phyloP scores from a whole-genome alignment of 1,140 invertebrate species.

The Zaprionus taronus region DNA sequence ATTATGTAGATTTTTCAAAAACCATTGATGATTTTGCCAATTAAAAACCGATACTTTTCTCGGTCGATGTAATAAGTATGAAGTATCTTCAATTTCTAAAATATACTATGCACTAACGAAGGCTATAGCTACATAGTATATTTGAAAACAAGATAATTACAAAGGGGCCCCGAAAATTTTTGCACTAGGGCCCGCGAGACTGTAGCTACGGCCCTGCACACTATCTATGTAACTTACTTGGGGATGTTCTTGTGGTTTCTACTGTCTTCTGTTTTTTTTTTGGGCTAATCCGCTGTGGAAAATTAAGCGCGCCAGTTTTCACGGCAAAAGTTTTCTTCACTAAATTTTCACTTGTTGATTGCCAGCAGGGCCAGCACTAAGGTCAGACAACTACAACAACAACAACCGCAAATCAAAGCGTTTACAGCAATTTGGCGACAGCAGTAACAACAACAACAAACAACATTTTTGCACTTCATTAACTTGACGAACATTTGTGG shows the following conservation, averaged over 20 bases:
- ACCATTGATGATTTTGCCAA: no score
- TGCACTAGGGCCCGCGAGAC: no score
- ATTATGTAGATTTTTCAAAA: no score
- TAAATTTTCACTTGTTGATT: conserved; percentile 69
- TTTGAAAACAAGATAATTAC: no score
- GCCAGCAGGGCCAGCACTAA: conserved; percentile 34
- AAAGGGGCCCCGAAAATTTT: no score
- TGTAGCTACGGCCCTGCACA: no score
- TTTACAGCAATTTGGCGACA: conserved; percentile 55
- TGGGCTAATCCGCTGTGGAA: conserved; percentile 9
- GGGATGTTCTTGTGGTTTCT: neutral
- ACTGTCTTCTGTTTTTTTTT: conserved; percentile 7
- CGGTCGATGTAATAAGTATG: no score
- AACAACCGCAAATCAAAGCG: conserved; percentile 66
- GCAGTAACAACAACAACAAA: conserved; percentile 31
- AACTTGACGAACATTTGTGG: conserved; percentile 70
- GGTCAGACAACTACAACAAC: conserved; percentile 41
- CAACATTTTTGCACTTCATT: conserved; percentile 79
- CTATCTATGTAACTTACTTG: conserved; percentile 12
- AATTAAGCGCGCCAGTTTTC: conserved; percentile 7
- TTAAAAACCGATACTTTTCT: no score
- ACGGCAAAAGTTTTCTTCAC: conserved; percentile 45
- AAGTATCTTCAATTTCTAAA: no score
- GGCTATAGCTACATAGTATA: no score
- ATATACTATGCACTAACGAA: no score